These are phyloP conservation scores for Amphimedon queenslandica DNA, from an alignment of 37 sponge, comb jelly and placozoan genomes.

Conservation along the genomic window DNA sequence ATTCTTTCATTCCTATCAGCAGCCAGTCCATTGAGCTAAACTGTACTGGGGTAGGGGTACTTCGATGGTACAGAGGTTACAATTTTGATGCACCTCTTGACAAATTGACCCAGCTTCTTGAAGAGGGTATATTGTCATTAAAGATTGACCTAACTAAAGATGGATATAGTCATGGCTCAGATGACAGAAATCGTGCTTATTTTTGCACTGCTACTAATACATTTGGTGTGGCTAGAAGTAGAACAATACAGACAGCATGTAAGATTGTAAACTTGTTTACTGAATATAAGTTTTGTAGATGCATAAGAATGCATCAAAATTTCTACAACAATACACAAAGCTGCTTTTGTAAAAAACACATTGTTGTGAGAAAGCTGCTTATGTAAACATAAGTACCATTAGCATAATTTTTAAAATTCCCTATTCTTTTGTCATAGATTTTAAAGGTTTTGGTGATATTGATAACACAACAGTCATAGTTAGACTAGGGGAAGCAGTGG, in stretches of 20 bases:
- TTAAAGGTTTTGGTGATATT: no score
- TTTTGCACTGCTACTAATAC: constrained; percentile 43
- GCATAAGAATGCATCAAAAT: not conserved
- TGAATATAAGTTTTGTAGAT: not conserved
- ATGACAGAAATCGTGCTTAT: constrained; percentile 29
- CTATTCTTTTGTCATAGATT: no score
- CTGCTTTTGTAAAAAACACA: no score
- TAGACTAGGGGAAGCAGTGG: no score
- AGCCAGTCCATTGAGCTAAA: constrained; percentile 2
- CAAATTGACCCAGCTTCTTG: not conserved
- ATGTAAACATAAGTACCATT: no score
- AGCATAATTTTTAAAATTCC: no score
- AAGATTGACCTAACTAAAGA: not conserved
- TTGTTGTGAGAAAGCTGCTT: no score
- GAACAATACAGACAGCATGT: not conserved
- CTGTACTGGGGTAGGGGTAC: constrained; percentile 38
- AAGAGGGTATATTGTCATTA: not conserved
- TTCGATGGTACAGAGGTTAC: not conserved
- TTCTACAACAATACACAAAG: not conserved
- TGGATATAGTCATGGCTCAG: constrained; percentile 9
- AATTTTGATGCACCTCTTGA: not conserved
- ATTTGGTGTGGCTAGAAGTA: constrained; percentile 14
- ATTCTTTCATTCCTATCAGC: constrained; percentile 11
- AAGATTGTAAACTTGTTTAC: no score
- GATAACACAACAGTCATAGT: no score